Percentiles rank a stretch among this genome's conserved stretches.
phyloP scores from a whole-genome alignment of 2,888 invertebrate genomes.

The Chloroclysta siterata region DNA sequence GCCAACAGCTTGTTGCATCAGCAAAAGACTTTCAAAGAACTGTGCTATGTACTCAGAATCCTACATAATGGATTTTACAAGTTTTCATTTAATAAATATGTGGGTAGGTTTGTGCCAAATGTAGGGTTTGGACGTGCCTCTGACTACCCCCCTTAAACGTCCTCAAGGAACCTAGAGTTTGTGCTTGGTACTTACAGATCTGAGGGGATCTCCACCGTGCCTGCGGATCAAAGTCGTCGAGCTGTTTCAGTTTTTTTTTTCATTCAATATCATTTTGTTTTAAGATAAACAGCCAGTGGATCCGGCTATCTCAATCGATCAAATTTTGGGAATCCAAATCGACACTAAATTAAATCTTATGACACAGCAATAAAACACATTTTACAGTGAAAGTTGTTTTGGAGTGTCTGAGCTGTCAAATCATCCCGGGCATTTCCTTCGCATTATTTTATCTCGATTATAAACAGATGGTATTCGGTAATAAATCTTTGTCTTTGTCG shows the following conservation, averaged over 20 bases:
- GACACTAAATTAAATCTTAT: conserved; percentile 1
- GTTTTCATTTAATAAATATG: neutral
- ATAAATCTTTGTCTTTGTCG: conserved; percentile 78
- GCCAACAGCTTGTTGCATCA: too few species aligned
- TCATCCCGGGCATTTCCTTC: conserved; percentile 60
- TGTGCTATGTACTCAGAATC: too few species aligned
- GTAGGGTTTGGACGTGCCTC: too few species aligned
- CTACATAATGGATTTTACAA: too few species aligned
- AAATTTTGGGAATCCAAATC: neutral
- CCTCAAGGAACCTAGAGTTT: too few species aligned
- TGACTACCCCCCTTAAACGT: too few species aligned
- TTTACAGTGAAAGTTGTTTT: conserved; percentile 4
- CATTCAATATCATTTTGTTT: neutral
- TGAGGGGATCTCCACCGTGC: too few species aligned
- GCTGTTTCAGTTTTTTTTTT: too few species aligned
- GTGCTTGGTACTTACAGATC: too few species aligned
- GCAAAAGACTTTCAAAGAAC: too few species aligned
- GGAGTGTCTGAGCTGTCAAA: conserved; percentile 61
- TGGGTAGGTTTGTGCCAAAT: too few species aligned
- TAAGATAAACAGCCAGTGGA: neutral
- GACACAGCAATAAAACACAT: neutral
- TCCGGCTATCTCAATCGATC: neutral
- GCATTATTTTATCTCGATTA: conserved; percentile 71
- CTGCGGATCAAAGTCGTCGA: too few species aligned
- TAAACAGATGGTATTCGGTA: conserved; percentile 74